These are phyloP conservation scores for Brevipalpus yothersi DNA, from an alignment of 1,140 invertebrate species.

Conservation along the genomic window DNA sequence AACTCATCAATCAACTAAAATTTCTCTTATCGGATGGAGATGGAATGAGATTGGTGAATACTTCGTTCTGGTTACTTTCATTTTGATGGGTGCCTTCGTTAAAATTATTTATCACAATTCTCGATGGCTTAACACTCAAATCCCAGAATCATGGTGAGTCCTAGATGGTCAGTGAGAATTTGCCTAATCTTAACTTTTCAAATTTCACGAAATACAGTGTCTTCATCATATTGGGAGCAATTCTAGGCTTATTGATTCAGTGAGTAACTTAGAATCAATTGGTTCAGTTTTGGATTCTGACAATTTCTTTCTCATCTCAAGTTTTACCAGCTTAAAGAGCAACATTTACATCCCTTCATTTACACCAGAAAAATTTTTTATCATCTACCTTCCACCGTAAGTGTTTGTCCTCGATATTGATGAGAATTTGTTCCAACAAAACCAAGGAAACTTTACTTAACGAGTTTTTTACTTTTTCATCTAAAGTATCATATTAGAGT, in stretches of 20 bases:
- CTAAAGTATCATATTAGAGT: not conserved
- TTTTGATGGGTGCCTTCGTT: not conserved
- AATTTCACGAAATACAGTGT: not conserved
- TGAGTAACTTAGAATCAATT: not conserved
- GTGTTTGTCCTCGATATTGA: not conserved
- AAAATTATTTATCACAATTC: not conserved
- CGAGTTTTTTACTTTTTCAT: not conserved
- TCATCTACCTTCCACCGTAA: not conserved
- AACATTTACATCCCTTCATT: not conserved
- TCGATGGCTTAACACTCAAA: not conserved
- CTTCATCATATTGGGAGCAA: not conserved
- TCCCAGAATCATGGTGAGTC: not conserved
- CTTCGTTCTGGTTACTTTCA: not conserved
- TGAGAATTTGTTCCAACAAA: not conserved
- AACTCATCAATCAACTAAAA: not conserved
- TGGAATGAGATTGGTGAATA: not conserved
- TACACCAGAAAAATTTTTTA: not conserved
- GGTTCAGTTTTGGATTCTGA: not conserved
- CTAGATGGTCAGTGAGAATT: not conserved
- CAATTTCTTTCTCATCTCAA: not conserved
- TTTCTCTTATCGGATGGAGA: not conserved
- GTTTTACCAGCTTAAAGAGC: not conserved
- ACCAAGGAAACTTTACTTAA: not conserved
- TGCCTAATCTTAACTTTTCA: not conserved
- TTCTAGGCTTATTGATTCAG: not conserved